These are phyloP conservation scores for Onychomys leucogaster DNA, from an alignment of 2,797 vertebrate genomes.

Conservation along the genomic window DNA sequence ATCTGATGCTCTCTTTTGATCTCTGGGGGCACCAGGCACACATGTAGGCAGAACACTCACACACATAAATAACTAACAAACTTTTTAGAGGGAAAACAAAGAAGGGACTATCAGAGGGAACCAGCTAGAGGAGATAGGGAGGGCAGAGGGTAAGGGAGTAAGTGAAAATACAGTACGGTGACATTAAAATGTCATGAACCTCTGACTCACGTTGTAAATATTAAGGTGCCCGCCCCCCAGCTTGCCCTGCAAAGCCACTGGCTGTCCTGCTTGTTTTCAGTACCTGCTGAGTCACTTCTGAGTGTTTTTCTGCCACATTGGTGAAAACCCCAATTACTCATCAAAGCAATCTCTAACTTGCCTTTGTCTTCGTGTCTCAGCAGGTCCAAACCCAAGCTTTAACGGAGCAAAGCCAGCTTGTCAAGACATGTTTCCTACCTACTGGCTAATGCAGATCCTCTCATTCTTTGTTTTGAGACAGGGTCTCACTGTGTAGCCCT, in stretches of 20 bases:
- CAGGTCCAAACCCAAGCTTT: neutral
- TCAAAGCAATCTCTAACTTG: neutral
- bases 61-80: neutral
- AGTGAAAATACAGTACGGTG: neutral
- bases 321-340: neutral
- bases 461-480: neutral
- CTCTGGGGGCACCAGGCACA: neutral
- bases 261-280: neutral
- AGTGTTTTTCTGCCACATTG: neutral
- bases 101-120: neutral
- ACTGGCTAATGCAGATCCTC: neutral
- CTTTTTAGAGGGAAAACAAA: neutral
- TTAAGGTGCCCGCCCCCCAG: too few relatives aligned
- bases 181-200: neutral
- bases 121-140: neutral
- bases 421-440: neutral
- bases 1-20: neutral
- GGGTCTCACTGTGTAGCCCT: too few relatives aligned
- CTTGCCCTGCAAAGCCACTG: neutral
- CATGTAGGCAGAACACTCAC: neutral
- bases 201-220: neutral
- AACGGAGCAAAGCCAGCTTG: neutral
- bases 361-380: neutral
- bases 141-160: neutral
- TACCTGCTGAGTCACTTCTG: neutral